Conservation (phyloP, 2,888 invertebrate genomes). For the Cheilosia scutellata region DNA sequence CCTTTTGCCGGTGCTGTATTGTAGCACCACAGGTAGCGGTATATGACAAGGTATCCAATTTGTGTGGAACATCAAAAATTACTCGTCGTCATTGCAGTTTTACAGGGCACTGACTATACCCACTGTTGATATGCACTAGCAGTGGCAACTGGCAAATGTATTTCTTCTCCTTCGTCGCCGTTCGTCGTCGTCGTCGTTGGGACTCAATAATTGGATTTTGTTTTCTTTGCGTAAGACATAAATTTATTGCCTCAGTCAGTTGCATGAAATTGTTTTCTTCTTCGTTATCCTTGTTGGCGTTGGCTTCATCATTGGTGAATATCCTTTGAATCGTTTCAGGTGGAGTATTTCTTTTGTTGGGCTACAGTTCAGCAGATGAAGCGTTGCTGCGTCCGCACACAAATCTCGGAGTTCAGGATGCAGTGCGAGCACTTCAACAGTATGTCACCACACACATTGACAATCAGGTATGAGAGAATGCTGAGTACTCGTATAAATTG, state of each 20-base stretch:
- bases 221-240: constrained; percentile 56
- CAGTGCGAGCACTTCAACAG: constrained; percentile 92
- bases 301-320: constrained; percentile 21
- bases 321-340: constrained; percentile 84
- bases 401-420: constrained; percentile 93
- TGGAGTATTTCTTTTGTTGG: constrained; percentile 94
- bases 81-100: constrained; percentile 46
- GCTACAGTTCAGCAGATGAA: constrained; percentile 96
- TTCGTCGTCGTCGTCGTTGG: constrained; percentile 2
- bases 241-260: constrained; percentile 66
- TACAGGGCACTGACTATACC: constrained; percentile 3
- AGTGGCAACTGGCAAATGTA: not conserved
- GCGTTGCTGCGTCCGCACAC: constrained; percentile 92
- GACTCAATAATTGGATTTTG: constrained; percentile 60
- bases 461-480: constrained; percentile 86
- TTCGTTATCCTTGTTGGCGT: constrained; percentile 12
- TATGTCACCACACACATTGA: constrained; percentile 90
- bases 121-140: constrained; percentile 7
- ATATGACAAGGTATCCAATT: constrained; percentile 38
- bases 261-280: constrained; percentile 64
- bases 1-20: not conserved
- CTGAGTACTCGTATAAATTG: constrained; percentile 43
- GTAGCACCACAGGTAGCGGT: not conserved
- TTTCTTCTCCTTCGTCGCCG: not conserved
- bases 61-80: constrained; percentile 59